Percentiles rank a stretch among this genome's conserved stretches.
Evolutionary conservation across 2,888 invertebrate genomes (phyloP).

Genomic region (Odontocerum albicorne): DNA sequence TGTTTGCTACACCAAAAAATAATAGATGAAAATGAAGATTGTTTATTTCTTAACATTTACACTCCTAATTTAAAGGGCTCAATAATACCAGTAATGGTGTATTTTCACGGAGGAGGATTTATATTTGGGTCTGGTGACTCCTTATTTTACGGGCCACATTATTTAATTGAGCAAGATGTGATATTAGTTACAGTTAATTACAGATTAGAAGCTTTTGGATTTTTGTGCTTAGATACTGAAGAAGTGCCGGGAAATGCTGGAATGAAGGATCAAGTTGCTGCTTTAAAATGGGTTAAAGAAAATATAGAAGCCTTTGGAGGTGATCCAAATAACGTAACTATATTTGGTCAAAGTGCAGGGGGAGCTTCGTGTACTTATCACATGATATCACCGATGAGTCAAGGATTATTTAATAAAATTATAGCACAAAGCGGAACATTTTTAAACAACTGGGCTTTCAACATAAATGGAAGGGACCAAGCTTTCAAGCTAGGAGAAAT

Average conservation of each 20-base stretch:
- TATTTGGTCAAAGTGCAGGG: conserved; percentile 54
- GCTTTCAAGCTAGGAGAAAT: conserved; percentile 52
- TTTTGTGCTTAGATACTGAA: conserved; percentile 45
- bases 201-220: conserved; percentile 48
- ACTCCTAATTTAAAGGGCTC: conserved; percentile 39
- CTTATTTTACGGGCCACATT: conserved; percentile 47
- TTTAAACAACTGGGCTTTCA: conserved; percentile 50
- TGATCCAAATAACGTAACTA: conserved; percentile 49
- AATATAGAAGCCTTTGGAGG: conserved; percentile 50
- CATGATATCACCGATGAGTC: conserved; percentile 48
- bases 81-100: conserved; percentile 43
- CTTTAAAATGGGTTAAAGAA: conserved; percentile 47
- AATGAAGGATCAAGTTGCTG: conserved; percentile 53
- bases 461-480: conserved; percentile 45
- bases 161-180: conserved; percentile 45
- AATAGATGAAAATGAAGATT: conserved; percentile 44
- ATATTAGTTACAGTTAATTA: conserved; percentile 51
- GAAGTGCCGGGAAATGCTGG: conserved; percentile 54
- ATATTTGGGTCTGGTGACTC: conserved; percentile 44
- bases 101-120: conserved; percentile 45
- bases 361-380: conserved; percentile 46
- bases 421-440: conserved; percentile 50
- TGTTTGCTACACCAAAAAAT: conserved; percentile 43
- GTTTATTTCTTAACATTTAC: conserved; percentile 50
- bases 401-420: conserved; percentile 48